Conservation (phyloP, 1,140 invertebrate species). For the Cyclina sinensis region DNA sequence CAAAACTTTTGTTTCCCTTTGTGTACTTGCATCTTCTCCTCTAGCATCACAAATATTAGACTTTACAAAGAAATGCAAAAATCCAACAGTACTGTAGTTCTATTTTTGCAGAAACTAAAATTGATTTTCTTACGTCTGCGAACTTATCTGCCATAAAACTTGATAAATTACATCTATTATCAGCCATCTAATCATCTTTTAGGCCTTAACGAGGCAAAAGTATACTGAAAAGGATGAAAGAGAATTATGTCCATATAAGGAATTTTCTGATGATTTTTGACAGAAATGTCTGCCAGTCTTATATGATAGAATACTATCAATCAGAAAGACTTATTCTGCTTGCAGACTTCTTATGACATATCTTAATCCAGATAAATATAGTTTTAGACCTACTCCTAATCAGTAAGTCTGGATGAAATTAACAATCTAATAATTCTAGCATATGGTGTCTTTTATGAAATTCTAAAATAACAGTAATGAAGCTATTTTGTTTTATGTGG, state of each 20-base stretch:
- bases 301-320: neutral
- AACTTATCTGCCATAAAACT: too few relatives aligned
- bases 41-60: too few relatives aligned
- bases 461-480: too few relatives aligned
- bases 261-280: neutral
- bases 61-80: too few relatives aligned
- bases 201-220: neutral
- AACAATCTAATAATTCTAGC: neutral
- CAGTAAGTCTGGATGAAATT: neutral
- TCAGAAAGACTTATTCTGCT: neutral
- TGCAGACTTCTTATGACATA: neutral
- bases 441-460: too few relatives aligned
- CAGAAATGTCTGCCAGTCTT: neutral
- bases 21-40: too few relatives aligned
- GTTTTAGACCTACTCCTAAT: neutral
- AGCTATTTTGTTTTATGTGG: too few relatives aligned
- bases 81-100: too few relatives aligned
- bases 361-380: slow-evolving; percentile 9
- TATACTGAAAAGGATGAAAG: neutral
- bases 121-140: too few relatives aligned
- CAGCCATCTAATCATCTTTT: neutral
- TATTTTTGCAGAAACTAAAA: too few relatives aligned
- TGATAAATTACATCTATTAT: too few relatives aligned
- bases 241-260: neutral
- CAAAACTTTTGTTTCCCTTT: too few relatives aligned